phyloP scores from a whole-genome alignment of 2,113 vertebrate species.

The Platysternon megacephalum region DNA sequence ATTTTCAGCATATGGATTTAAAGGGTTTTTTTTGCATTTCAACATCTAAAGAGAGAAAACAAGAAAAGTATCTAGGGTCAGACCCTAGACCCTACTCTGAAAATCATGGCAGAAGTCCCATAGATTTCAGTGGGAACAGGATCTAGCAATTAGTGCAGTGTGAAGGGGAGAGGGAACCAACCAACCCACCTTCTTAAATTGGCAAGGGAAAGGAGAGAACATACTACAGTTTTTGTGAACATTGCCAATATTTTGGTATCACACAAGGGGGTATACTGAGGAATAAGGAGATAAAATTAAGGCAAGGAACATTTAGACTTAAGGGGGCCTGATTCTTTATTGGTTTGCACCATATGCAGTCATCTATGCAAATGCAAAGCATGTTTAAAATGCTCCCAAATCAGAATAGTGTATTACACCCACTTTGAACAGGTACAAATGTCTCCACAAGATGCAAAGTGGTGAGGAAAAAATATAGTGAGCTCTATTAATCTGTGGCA shows the following conservation, averaged over 20 bases:
- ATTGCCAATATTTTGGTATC: not conserved
- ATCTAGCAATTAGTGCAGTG: not conserved
- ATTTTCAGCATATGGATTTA: not conserved
- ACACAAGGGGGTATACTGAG: not conserved
- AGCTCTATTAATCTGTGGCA: conserved; percentile 11
- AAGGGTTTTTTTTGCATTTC: fast-evolving
- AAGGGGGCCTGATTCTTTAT: not conserved
- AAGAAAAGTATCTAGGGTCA: fast-evolving
- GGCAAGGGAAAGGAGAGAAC: not conserved
- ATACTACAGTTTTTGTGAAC: not conserved
- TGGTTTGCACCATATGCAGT: not conserved
- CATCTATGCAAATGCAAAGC: not conserved
- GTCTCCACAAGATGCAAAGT: not conserved
- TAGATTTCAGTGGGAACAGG: not conserved
- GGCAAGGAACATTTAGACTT: not conserved
- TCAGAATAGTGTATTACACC: not conserved
- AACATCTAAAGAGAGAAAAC: not conserved
- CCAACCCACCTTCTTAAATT: not conserved
- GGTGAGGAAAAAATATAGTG: not conserved
- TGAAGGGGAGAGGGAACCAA: not conserved
- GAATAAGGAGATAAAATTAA: not conserved
- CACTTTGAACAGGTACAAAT: not conserved
- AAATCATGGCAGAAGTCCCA: not conserved
- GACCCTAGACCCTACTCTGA: not conserved
- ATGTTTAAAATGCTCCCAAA: not conserved